These are phyloP conservation scores for Lethrus apterus DNA, from an alignment of 1,140 invertebrate species.

Conservation along the genomic window DNA sequence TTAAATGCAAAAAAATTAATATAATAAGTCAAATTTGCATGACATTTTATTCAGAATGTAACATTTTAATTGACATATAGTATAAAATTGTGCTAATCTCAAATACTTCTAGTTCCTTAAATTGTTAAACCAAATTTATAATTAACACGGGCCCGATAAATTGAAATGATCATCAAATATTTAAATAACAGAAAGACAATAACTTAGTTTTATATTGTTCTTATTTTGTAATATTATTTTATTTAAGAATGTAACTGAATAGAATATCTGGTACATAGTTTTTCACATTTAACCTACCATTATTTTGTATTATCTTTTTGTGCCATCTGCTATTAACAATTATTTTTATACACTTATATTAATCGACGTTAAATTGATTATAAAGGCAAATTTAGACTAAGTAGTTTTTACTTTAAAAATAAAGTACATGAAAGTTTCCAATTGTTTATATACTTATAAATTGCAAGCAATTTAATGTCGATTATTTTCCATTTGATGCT, in stretches of 20 bases:
- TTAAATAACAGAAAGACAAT: too few species aligned
- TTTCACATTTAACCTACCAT: slow-evolving; percentile 14
- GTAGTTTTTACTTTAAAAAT: not conserved
- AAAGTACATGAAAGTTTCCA: slow-evolving; percentile 1
- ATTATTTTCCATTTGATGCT: slow-evolving; percentile 4
- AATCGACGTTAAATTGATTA: not conserved
- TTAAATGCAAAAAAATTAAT: not conserved
- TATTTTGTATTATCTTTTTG: slow-evolving; percentile 24
- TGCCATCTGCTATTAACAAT: slow-evolving; percentile 28
- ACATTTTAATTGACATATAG: not conserved
- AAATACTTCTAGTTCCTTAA: too few species aligned
- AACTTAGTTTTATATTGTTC: too few species aligned
- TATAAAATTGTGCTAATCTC: too few species aligned
- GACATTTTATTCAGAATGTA: not conserved
- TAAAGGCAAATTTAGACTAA: not conserved
- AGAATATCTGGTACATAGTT: too few species aligned
- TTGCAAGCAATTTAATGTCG: not conserved
- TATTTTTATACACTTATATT: slow-evolving; percentile 3
- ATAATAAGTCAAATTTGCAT: too few species aligned
- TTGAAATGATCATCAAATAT: too few species aligned
- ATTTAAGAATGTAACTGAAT: too few species aligned
- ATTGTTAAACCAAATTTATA: too few species aligned
- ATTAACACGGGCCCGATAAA: too few species aligned
- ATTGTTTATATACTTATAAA: not conserved
- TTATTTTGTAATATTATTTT: too few species aligned